Percentiles rank a stretch among this genome's conserved stretches.
phyloP scores from a whole-genome alignment of 1,140 invertebrate species.

The Zaprionus capensis region DNA sequence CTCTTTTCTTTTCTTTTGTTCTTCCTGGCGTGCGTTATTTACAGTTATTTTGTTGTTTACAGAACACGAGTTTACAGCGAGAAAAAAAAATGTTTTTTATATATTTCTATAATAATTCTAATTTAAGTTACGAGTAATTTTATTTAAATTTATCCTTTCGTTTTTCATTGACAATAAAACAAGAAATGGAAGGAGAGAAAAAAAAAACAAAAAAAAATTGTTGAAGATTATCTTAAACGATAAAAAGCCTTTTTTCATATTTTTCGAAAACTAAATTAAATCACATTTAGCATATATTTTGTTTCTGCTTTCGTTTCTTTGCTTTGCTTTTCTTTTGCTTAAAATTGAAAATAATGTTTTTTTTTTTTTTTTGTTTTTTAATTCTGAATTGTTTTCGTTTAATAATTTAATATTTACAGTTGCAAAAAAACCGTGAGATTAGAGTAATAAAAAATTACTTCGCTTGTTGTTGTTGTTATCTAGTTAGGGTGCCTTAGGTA shows the following conservation, averaged over 20 bases:
- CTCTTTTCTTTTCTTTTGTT: neutral
- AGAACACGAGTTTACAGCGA: slow-evolving; percentile 2
- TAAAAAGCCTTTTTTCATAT: slow-evolving; percentile 69
- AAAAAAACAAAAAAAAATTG: slow-evolving; percentile 45
- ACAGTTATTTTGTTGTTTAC: slow-evolving; percentile 40
- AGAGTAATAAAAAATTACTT: slow-evolving; percentile 32
- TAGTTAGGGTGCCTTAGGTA: slow-evolving; percentile 51
- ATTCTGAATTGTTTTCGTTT: slow-evolving; percentile 11
- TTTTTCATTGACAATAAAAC: slow-evolving; percentile 9
- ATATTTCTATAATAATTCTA: slow-evolving; percentile 19
- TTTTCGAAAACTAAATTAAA: slow-evolving; percentile 71
- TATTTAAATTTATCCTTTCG: neutral
- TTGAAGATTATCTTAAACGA: slow-evolving; percentile 54
- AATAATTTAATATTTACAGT: slow-evolving; percentile 69
- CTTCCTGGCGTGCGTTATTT: slow-evolving; percentile 41
- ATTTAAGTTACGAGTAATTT: slow-evolving; percentile 39
- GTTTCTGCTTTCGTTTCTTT: slow-evolving; percentile 2
- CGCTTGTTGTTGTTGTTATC: slow-evolving; percentile 28
- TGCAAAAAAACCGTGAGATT: slow-evolving; percentile 34
- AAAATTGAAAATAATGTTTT: slow-evolving; percentile 24
- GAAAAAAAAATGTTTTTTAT: slow-evolving; percentile 23
- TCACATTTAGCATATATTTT: slow-evolving; percentile 72
- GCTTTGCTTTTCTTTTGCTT: slow-evolving; percentile 26
- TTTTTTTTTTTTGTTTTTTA: no score
- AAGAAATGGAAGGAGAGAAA: slow-evolving; percentile 21